Base-by-base conservation (phyloP, 2,113 vertebrate species). In the Hippocampus mohnikei region DNA sequence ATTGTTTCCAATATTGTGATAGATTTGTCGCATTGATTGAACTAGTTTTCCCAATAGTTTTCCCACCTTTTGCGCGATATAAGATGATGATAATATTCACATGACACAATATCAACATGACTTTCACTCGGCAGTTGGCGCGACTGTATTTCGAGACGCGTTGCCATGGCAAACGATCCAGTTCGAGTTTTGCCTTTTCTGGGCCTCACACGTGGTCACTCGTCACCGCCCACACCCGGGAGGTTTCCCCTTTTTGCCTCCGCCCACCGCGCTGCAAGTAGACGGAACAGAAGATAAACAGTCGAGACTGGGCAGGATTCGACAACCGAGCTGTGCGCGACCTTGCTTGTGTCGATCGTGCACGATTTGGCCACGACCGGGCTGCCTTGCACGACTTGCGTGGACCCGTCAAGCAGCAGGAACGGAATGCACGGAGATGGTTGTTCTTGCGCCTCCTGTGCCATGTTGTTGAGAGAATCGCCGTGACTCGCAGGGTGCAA, bases 301-400 rank as follows among this genome's bases (percentile, higher is more conserved):
- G 76, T 66, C 78, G 82, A 85, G 83, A 80, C 71, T 63, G 77
- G 80, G 77, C 76, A 74, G 84, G 75, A 81, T 82, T 46, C 66
- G 70, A 46, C 56, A n/a, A 46, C 52, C 21, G 37, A 41, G 11
- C 8, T 11, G 33, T 9, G 7, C 27, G 42, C 58, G 16, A 64
- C n/a, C 21, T 27, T 70, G 44, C 25, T 21, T 56, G 48, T 44
- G 67, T 60, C 64, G 50, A 12, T 70, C 2, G 1, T 4, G 10
- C 0, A 2, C 15, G 8, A 9, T 62, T 29, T 60, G 53, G 13
- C 44, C 12, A 15, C 15, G 44, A 13, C 44, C 12, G 12, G 3
- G 44, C 52, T 8, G 40, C 73, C 72, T 73, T 75, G 82, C 65
- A 53, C 69, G 90, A 91, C 89, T 91, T 88, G 55, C 66, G 74